Evolutionary conservation across 2,888 invertebrate species (phyloP).

Genomic region (Rhyacophila evoluta): DNA sequence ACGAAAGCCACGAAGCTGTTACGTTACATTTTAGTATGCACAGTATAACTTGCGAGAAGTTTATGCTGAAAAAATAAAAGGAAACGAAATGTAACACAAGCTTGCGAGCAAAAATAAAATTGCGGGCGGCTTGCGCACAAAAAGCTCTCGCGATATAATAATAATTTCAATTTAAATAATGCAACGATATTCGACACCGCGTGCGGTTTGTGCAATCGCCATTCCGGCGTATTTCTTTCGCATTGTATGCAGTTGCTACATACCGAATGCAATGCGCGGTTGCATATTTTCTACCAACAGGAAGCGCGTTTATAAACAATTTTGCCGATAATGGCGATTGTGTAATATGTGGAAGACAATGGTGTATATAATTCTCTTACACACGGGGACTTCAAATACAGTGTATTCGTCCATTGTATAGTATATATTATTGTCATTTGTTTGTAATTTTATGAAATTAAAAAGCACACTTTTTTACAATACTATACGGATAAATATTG

Average conservation of each 20-base stretch:
- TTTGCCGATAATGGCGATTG: not conserved
- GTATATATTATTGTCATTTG: no score
- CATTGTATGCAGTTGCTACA: not conserved
- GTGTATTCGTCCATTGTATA: not conserved
- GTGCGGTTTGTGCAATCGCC: not conserved
- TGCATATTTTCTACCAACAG: not conserved
- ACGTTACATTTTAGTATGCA: not conserved
- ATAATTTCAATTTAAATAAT: no score
- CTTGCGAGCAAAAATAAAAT: not conserved
- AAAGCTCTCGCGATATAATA: not conserved
- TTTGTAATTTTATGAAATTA: no score
- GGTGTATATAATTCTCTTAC: not conserved
- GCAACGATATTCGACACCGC: constrained; percentile 1
- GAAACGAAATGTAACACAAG: not conserved
- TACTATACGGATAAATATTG: no score
- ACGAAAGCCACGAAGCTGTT: not conserved
- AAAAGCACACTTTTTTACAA: no score
- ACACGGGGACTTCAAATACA: not conserved
- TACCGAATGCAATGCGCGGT: not conserved
- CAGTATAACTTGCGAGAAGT: no score
- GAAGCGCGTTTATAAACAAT: constrained; percentile 6
- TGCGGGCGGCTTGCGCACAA: not conserved
- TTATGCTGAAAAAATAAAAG: not conserved
- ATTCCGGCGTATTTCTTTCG: not conserved
- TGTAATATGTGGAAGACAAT: not conserved